These are phyloP conservation scores for Pseudomugil gertrudae DNA, from an alignment of 2,797 vertebrate genomes.

Conservation along the genomic window DNA sequence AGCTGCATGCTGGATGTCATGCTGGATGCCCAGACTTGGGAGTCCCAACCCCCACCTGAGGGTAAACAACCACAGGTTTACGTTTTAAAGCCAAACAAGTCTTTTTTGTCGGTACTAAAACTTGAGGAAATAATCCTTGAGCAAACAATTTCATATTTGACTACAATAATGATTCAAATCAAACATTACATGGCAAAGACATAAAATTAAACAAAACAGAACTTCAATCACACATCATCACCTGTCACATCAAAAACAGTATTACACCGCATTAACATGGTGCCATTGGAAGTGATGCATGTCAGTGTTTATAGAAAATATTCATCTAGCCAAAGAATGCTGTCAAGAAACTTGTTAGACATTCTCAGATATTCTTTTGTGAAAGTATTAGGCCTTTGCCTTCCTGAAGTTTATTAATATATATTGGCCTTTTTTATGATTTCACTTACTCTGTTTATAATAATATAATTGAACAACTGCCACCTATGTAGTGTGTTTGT, in stretches of 20 bases:
- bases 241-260: neutral
- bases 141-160: neutral
- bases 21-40: conserved; percentile 90
- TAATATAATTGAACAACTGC: neutral
- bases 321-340: neutral
- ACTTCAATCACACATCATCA: neutral
- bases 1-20: conserved; percentile 96
- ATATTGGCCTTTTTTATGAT: neutral
- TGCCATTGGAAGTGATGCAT: neutral
- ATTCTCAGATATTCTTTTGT: neutral
- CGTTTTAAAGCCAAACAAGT: neutral
- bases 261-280: neutral
- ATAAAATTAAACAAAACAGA: too few species aligned
- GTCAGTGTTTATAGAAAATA: neutral
- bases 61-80: neutral
- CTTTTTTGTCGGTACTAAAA: neutral
- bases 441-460: neutral
- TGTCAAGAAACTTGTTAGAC: neutral
- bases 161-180: neutral
- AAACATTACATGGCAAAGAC: neutral
- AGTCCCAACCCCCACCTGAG: conserved; percentile 83
- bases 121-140: neutral
- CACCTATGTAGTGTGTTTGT: neutral
- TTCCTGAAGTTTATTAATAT: neutral
- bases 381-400: neutral